A percentile compares a stretch with the other conserved stretches of the same genome.
Evolutionary conservation across 2,797 vertebrate genomes (phyloP).

Genomic region (Acanthiza pusilla): DNA sequence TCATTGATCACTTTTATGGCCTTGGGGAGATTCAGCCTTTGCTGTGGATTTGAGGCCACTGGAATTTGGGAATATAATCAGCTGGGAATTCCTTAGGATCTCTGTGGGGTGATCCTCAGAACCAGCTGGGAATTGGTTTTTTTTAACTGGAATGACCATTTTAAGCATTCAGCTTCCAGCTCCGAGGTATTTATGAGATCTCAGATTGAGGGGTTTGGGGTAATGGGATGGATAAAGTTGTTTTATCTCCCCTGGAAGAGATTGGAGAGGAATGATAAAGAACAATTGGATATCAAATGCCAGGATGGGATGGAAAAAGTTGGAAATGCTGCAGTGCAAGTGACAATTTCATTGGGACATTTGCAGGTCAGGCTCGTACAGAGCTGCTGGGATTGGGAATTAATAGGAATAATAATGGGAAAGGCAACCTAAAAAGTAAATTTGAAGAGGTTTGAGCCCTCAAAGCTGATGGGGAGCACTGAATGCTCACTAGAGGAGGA

Average conservation of each 20-base stretch:
- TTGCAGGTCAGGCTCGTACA: neutral
- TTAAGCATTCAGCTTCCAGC: neutral
- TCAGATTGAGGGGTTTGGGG: rapidly evolving
- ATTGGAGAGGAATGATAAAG: neutral
- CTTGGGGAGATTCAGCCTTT: neutral
- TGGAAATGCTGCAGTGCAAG: neutral
- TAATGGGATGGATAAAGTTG: neutral
- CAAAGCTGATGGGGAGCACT: neutral
- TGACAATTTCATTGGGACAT: neutral
- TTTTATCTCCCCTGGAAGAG: neutral
- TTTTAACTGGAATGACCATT: no score
- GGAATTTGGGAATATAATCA: neutral
- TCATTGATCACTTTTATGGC: neutral
- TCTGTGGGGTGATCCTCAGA: rapidly evolving
- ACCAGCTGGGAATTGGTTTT: neutral
- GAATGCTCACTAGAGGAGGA: neutral
- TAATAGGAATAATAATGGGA: neutral
- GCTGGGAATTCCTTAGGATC: neutral
- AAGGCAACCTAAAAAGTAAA: neutral
- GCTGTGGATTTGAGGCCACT: neutral
- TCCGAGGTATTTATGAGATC: neutral
- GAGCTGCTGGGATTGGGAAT: neutral
- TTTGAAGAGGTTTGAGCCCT: neutral
- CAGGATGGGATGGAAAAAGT: neutral
- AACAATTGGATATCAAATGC: neutral